Conservation (phyloP, 2,113 vertebrate species). For the Meriones unguiculatus region DNA sequence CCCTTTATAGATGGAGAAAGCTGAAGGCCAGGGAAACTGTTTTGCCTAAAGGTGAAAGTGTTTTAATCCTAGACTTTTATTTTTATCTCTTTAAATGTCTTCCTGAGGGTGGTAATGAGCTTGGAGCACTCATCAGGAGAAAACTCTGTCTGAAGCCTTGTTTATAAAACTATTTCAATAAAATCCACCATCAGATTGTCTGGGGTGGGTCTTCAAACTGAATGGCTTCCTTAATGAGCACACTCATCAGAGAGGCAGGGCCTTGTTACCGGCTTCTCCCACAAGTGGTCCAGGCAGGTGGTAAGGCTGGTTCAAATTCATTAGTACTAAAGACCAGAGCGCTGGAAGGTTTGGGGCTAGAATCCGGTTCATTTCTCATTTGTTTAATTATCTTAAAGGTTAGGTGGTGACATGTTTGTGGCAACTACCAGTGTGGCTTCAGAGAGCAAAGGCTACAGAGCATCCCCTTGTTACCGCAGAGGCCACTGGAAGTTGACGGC, state of each 20-base stretch:
- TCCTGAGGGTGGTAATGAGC: constrained; percentile 75
- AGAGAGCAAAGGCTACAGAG: constrained; percentile 24
- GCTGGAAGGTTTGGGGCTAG: constrained; percentile 43
- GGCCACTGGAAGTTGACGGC: neutral
- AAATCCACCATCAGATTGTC: constrained; percentile 79
- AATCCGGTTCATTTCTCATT: constrained; percentile 66
- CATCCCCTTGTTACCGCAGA: constrained; percentile 25
- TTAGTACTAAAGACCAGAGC: constrained; percentile 75
- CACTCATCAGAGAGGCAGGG: constrained; percentile 61
- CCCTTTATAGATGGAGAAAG: constrained; percentile 73
- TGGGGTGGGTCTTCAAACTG: constrained; percentile 50
- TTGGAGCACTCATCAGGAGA: constrained; percentile 64
- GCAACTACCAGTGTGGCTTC: constrained; percentile 57
- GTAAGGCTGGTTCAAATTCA: constrained; percentile 32
- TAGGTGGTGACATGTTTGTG: constrained; percentile 62
- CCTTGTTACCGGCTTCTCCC: constrained; percentile 69
- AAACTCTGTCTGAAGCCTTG: constrained; percentile 79
- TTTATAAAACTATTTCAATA: constrained; percentile 84
- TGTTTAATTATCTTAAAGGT: constrained; percentile 78
- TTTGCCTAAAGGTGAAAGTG: constrained; percentile 83
- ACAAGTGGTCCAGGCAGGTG: constrained; percentile 57
- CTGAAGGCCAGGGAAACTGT: constrained; percentile 65
- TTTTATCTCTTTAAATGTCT: constrained; percentile 79
- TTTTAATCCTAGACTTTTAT: constrained; percentile 81
- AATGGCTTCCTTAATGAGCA: constrained; percentile 73